Conservation (phyloP, 2,113 vertebrate species). For the Alethe castanea region DNA sequence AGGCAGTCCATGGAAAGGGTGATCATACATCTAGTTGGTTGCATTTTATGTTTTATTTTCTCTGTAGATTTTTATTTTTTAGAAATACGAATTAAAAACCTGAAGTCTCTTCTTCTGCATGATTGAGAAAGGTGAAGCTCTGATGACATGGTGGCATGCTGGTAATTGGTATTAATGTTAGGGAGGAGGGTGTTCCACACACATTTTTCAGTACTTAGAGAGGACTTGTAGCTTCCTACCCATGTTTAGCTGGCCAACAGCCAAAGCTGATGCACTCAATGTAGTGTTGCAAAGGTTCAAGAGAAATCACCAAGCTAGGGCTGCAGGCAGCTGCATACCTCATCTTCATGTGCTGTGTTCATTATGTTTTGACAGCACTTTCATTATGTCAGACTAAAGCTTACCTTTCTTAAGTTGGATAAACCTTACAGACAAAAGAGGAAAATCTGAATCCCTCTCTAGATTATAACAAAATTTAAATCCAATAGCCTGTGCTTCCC, state of each 20-base stretch:
- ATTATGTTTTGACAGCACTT: background rate
- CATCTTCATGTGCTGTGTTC: accelerated
- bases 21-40: background rate
- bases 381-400: background rate
- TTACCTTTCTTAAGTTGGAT: background rate
- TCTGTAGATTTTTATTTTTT: background rate
- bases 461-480: background rate
- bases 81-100: background rate
- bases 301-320: background rate
- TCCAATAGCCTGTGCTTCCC: background rate
- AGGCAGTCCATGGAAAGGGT: background rate
- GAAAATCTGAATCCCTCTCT: background rate
- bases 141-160: background rate
- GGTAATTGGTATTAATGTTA: background rate
- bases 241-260: accelerated
- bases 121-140: background rate
- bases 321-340: background rate
- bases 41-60: background rate
- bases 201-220: background rate
- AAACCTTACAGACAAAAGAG: background rate
- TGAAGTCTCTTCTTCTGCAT: background rate
- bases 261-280: background rate
- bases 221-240: background rate
- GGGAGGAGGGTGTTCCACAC: background rate
- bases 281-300: background rate